phyloP scores from a whole-genome alignment of 2,113 vertebrate species.

The Pavo muticus region DNA sequence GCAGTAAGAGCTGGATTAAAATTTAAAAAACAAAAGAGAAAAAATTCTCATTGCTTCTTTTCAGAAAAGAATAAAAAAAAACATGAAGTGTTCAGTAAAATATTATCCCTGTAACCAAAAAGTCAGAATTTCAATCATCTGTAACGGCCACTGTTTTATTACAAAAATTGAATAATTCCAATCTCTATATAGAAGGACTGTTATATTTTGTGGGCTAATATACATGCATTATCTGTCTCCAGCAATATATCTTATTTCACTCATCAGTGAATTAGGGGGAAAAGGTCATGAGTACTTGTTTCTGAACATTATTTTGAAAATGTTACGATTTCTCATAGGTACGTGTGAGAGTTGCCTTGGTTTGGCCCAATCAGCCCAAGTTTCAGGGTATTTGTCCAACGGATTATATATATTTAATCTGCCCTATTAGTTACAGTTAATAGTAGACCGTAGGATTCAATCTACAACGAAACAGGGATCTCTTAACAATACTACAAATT shows the following conservation, averaged over 20 bases:
- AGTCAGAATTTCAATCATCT: background rate
- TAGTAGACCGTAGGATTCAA: background rate
- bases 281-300: background rate
- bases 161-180: background rate
- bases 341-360: background rate
- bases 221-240: background rate
- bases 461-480: background rate
- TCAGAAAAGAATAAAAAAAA: background rate
- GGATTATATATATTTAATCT: background rate
- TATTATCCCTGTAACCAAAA: background rate
- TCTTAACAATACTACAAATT: background rate
- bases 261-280: background rate
- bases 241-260: background rate
- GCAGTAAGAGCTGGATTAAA: background rate
- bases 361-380: background rate
- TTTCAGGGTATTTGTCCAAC: background rate
- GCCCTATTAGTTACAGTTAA: background rate
- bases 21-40: background rate
- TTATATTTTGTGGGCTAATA: background rate
- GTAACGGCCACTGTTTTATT: background rate
- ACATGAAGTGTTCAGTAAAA: background rate
- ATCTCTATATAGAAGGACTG: background rate
- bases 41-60: background rate
- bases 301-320: background rate
- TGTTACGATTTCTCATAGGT: background rate